Evolutionary conservation across 2,113 vertebrate genomes (phyloP), one percentile per base, ranked within the genome.

Genomic region (Mugil cephalus): DNA sequence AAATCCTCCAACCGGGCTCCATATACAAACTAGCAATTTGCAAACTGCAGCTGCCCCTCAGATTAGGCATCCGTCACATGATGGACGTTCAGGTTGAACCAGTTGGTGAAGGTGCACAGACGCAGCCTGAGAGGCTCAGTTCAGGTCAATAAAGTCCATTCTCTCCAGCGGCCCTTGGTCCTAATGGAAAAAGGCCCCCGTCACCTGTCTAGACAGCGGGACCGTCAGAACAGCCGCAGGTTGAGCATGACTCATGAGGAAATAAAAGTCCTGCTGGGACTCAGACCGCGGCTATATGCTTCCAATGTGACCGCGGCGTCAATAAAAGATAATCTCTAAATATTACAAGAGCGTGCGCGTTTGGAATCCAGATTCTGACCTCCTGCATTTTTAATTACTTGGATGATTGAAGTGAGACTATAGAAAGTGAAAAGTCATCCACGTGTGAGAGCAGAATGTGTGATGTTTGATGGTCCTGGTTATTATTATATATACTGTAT

Each of bases 181-280:
- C 43, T 76, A 56, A 70, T 62, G 11, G 63, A 60, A 61, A 81
- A 70, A 83, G 36, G 24, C 24, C 68, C 71, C 21, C 64, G 64
- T 85, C 85, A 75, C 65, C 64, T 79, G 71, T 85, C 69, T 66
- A 79, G 54, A 78, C 71, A 50, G 68, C 54, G 43, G 53, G 43
- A 56, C 82, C 69, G 60, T 55, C 63, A 68, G 69, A 77, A 56
- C 39, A 56, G 83, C 76, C 74, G 36, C 30, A 54, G 30, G 58
- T 64, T 21, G 47, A 11, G 8, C 19, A 12, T 77, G 82, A 85
- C 69, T 83, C 65, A 61, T 30, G 59, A 74, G 39, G 38, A 86
- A 82, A 65, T 80, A 83, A 83, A 85, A 71, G 50, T 64, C 67
- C 46, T 43, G 42, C 53, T 19, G 36, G 51, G 34, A 76, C 68